Conservation (phyloP, 2,797 vertebrate genomes). For the Schizopygopsis malacanthus region DNA sequence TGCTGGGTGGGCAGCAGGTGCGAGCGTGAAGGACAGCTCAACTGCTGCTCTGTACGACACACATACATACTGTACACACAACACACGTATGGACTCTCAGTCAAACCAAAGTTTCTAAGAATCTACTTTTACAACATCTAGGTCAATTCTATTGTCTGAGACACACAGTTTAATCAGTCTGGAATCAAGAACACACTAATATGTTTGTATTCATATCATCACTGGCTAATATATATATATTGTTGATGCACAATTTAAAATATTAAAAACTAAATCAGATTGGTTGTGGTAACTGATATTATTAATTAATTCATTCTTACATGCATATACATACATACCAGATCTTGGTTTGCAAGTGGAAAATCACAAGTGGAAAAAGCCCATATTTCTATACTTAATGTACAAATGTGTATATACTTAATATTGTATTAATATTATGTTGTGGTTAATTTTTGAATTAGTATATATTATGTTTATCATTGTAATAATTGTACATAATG, state of each 20-base stretch:
- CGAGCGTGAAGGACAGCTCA: constrained; percentile 61
- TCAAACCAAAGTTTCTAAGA: constrained; percentile 28
- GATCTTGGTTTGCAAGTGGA: neutral
- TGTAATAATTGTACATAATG: too few relatives aligned
- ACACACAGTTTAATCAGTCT: neutral
- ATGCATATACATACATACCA: too few relatives aligned
- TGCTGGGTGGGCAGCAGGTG: constrained; percentile 80
- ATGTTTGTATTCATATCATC: neutral
- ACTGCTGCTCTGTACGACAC: constrained; percentile 57
- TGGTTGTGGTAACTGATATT: neutral
- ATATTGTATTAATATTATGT: too few relatives aligned
- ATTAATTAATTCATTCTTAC: neutral
- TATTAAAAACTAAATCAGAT: neutral
- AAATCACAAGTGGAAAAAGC: neutral
- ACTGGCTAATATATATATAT: neutral
- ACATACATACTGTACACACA: constrained; percentile 35
- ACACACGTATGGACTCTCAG: constrained; percentile 13
- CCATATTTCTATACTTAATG: neutral
- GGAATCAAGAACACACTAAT: neutral
- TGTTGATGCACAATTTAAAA: neutral
- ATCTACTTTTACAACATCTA: neutral
- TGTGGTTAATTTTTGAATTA: too few relatives aligned
- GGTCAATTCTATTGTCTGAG: neutral
- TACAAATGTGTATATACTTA: too few relatives aligned
- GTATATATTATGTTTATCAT: too few relatives aligned